phyloP scores from a whole-genome alignment of 2,113 vertebrate species.

The Sapajus apella region DNA sequence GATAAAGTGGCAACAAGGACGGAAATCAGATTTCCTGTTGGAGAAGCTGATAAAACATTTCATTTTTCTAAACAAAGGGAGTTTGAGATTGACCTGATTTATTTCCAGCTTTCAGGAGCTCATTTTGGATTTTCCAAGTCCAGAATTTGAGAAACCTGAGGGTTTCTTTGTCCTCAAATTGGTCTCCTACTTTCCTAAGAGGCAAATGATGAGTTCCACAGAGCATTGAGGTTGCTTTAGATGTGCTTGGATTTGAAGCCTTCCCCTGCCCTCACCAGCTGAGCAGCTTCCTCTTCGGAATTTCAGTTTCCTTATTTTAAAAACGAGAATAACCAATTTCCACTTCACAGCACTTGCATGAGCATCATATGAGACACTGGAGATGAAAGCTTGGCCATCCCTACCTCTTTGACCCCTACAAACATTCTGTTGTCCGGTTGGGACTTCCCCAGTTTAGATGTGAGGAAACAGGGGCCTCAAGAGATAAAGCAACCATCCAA shows the following conservation, averaged over 20 bases:
- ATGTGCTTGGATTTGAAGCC: neutral
- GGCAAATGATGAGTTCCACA: neutral
- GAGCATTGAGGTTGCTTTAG: rapidly evolving
- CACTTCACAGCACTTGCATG: rapidly evolving
- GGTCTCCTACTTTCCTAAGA: neutral
- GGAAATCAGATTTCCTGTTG: conserved; percentile 55
- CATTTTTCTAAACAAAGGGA: conserved; percentile 53
- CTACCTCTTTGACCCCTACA: rapidly evolving
- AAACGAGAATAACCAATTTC: neutral
- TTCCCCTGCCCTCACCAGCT: rapidly evolving
- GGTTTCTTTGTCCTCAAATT: neutral
- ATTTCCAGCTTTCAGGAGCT: neutral
- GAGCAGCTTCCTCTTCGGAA: neutral
- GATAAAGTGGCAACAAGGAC: neutral
- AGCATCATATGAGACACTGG: rapidly evolving
- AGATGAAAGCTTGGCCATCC: neutral
- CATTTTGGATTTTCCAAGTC: neutral
- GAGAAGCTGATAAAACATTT: conserved; percentile 32
- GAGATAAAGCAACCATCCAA: neutral
- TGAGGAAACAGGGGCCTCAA: neutral
- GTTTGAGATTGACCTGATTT: neutral
- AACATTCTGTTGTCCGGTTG: neutral
- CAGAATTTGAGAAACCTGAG: neutral
- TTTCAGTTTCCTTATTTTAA: neutral
- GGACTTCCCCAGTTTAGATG: neutral